Conservation (phyloP, 1,140 invertebrate genomes). For the Anastrepha ludens region DNA sequence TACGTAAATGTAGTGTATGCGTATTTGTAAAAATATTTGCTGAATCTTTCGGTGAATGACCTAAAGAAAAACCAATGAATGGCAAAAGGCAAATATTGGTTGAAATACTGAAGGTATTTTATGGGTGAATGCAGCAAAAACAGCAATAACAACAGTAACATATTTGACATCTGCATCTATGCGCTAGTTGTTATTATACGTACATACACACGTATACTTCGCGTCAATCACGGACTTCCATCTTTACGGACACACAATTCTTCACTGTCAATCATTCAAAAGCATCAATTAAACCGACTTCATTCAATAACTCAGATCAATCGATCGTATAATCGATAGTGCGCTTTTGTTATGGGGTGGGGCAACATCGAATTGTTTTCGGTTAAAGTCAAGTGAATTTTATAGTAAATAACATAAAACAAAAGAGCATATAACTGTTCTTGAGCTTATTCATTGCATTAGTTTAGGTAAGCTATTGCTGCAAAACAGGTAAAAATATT, state of each 20-base stretch:
- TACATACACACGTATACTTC: too few species aligned
- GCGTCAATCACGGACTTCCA: too few species aligned
- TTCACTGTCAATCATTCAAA: background rate
- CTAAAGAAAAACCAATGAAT: background rate
- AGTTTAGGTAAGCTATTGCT: background rate
- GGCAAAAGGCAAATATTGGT: background rate
- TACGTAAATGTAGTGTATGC: too few species aligned
- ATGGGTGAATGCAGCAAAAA: background rate
- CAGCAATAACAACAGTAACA: background rate
- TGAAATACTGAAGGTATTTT: background rate
- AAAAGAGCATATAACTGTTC: background rate
- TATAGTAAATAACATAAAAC: background rate
- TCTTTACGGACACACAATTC: too few species aligned
- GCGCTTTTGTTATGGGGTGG: background rate
- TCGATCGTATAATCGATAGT: slow-evolving; percentile 14
- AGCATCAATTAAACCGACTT: background rate
- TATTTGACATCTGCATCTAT: background rate
- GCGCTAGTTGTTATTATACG: background rate
- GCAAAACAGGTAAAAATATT: background rate
- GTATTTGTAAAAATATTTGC: background rate
- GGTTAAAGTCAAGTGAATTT: slow-evolving; percentile 15
- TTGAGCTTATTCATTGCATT: background rate
- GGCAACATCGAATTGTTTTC: background rate
- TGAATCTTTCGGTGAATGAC: slow-evolving; percentile 16
- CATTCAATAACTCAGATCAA: background rate